These are phyloP conservation scores for Drosophila bunnanda DNA, from an alignment of 2,888 invertebrate species.

Conservation along the genomic window DNA sequence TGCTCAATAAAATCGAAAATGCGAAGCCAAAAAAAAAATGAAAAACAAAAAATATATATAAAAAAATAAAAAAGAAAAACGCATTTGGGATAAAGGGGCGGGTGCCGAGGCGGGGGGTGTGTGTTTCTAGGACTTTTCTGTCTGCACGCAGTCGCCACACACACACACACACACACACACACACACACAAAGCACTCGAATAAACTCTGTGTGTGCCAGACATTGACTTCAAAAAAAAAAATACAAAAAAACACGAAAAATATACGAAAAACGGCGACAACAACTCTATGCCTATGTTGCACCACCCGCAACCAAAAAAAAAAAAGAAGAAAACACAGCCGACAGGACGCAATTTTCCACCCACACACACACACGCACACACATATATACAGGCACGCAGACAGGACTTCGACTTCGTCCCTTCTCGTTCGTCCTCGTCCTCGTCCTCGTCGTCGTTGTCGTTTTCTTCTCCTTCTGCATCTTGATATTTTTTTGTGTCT, in stretches of 20 bases:
- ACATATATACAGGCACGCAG: constrained; percentile 38
- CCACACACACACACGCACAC: constrained; percentile 43
- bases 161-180: constrained; percentile 51
- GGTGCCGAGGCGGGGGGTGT: constrained; percentile 1
- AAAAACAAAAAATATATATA: not conserved
- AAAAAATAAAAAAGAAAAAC: constrained; percentile 21
- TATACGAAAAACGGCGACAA: constrained; percentile 35
- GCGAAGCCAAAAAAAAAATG: constrained; percentile 34
- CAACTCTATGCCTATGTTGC: constrained; percentile 39
- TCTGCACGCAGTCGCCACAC: constrained; percentile 75
- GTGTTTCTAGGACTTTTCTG: constrained; percentile 40
- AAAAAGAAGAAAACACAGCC: constrained; percentile 35
- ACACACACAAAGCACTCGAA: constrained; percentile 72
- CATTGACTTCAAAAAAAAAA: constrained; percentile 78
- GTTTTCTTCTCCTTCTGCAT: constrained; percentile 31
- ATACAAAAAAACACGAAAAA: constrained; percentile 20
- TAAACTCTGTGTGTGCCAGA: constrained; percentile 65
- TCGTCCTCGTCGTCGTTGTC: constrained; percentile 6
- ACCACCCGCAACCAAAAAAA: constrained; percentile 27
- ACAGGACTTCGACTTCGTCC: constrained; percentile 38
- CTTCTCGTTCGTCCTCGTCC: constrained; percentile 33
- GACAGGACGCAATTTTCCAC: constrained; percentile 61
- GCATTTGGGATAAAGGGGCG: constrained; percentile 21
- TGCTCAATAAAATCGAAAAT: constrained; percentile 84
- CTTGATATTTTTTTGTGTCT: constrained; percentile 54